Evolutionary conservation across 2,888 invertebrate species (phyloP), one percentile per base, ranked within the genome.

Genomic region (Fissipunctia ypsillon): DNA sequence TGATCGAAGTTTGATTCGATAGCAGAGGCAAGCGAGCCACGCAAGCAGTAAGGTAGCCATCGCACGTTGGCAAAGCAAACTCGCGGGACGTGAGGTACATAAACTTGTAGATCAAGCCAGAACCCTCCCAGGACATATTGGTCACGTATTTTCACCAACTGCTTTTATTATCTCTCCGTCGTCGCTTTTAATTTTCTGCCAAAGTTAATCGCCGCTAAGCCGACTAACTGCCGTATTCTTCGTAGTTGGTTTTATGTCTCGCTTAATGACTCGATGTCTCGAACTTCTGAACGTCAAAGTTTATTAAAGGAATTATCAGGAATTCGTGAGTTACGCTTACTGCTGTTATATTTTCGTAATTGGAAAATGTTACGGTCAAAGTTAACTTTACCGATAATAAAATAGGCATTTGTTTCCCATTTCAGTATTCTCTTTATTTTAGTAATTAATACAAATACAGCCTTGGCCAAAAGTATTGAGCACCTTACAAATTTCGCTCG

Each of bases 21-120:
- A 93, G 92, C 88, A 84, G 83, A 82, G 88, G 83, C 84, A 87
- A 87, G 88, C 87, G 89, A 88, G 86, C 87, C 89, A 90, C 90
- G 90, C 90, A 85, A 88, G 91, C 91, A 88, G 91, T 89, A 91
- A 93, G 93, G 91, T 91, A 94, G 92, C 94, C 93, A 88, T 91
- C 88, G 92, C 91, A 93, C 93, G 93, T 93, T 93, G 93, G 93
- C 92, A 93, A 92, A 94, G 94, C 94, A 95, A 95, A 95, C 95
- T 95, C 92, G 87, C 83, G 84, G 83, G 85, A 95, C 95, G 95
- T 95, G 95, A 93, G 91, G 87, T 88, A 94, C 94, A 95, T 95
- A 94, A 93, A 92, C 88, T 90, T 88, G 83, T 87, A 88, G 91
- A 90, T 90, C 90, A 88, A 88, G 86, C 84, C 70, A 84, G 83